Evolutionary conservation across 2,888 invertebrate species (phyloP).

Genomic region (Philhelius pedissequus): DNA sequence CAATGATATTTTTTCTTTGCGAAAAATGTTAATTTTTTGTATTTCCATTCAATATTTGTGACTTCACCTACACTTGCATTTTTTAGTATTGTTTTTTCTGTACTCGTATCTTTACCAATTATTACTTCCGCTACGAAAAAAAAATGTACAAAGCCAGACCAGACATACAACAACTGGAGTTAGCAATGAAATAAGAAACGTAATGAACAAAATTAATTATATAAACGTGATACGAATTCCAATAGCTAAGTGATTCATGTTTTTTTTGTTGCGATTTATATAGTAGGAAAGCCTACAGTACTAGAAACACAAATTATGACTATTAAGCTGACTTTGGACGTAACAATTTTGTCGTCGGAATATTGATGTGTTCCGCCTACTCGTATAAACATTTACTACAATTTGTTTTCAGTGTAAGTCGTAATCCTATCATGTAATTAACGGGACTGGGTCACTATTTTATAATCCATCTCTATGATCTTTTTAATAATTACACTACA

Average conservation of each 20-base stretch:
- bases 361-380: too few species aligned
- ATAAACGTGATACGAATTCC: neutral
- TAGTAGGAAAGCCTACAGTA: neutral
- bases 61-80: neutral
- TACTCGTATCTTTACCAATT: neutral
- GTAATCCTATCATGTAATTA: too few species aligned
- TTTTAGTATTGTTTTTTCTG: neutral
- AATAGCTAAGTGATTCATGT: neutral
- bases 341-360: too few species aligned
- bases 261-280: neutral
- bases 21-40: neutral
- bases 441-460: too few species aligned
- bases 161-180: neutral
- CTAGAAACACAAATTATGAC: neutral
- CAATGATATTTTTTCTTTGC: neutral
- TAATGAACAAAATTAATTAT: neutral
- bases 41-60: neutral
- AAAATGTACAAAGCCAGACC: neutral
- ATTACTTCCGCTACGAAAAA: neutral
- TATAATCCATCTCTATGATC: too few species aligned
- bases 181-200: neutral
- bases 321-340: neutral
- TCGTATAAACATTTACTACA: too few species aligned
- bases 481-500: too few species aligned
- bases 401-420: too few species aligned